Evolutionary conservation across 1,140 invertebrate genomes (phyloP), one percentile per base, ranked within the genome.

Genomic region (Drosophila chauvacae): DNA sequence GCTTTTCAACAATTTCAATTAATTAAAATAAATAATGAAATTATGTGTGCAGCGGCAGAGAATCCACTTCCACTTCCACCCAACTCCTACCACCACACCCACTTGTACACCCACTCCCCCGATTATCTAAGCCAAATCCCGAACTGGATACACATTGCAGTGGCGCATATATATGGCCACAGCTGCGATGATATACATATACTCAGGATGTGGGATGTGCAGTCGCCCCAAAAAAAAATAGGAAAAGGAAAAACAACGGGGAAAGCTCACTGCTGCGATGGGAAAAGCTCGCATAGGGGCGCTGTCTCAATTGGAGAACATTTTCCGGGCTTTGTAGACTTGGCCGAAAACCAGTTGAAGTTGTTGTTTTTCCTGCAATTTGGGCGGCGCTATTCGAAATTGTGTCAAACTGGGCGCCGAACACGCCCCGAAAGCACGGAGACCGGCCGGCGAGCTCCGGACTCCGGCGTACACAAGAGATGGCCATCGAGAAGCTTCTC

Each of bases 21-120:
- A 87, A 87, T 88, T 83, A 74, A 87, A 88, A 87, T 88, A 77
- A 77, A 77, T 88, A 87, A 83, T 83, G 76, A 53, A 74, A 87
- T 88, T 77, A 80, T 87, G 53, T 63, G 62, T 51, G 48, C 44
- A 72, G 41, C 55, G 44, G 18, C 37, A 60, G 18, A 55, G 33
- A 37, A 23, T 4, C 16, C 11, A 16, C 13, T 4, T 33, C 7
- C 26, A 56, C 18, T 30, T 4, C 30, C 7, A 44, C 6, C 6
- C 60, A 23, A 26, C 45, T 3, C 10, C 26, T 9, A 28, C 26
- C 26, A 2, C 41, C 33, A 48, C 26, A 33, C 13, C 5, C 61
- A 11, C 26, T 0, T 37, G 23, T 5, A 30, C 18, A 26, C 16
- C 13, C 33, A 37, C 16, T 37, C 20, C 53, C 53, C 26, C n/a